Percentiles rank a stretch among this genome's conserved stretches.
Evolutionary conservation across 2,797 vertebrate genomes (phyloP).

Genomic region (Acrossocheilus wenchowensis): DNA sequence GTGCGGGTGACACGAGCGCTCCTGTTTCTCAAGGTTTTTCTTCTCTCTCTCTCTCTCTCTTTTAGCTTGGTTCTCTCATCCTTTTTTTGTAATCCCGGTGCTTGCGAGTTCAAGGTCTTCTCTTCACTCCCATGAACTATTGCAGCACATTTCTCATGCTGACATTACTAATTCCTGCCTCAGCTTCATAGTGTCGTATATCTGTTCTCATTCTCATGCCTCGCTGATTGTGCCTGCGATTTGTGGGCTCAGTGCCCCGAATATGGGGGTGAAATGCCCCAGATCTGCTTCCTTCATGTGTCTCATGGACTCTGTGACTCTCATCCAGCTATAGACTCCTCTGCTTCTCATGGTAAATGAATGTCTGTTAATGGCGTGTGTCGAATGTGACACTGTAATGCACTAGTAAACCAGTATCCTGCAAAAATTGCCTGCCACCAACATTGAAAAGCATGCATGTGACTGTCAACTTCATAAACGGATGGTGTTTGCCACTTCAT

Average conservation of each 20-base stretch:
- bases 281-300: slow-evolving; percentile 23
- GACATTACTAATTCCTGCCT: slow-evolving; percentile 65
- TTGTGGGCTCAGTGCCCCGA: neutral
- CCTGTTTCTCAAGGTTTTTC: slow-evolving; percentile 83
- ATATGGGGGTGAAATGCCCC: slow-evolving; percentile 10
- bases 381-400: slow-evolving; percentile 34
- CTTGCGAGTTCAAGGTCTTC: slow-evolving; percentile 76
- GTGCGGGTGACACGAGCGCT: slow-evolving; percentile 79
- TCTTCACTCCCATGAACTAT: slow-evolving; percentile 43
- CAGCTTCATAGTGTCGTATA: slow-evolving; percentile 67
- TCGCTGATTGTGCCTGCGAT: slow-evolving; percentile 24
- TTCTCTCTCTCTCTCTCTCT: slow-evolving; percentile 59
- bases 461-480: slow-evolving; percentile 24
- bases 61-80: slow-evolving; percentile 34
- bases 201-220: slow-evolving; percentile 43
- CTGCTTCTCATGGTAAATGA: slow-evolving; percentile 37
- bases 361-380: slow-evolving; percentile 31
- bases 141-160: slow-evolving; percentile 28
- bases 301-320: slow-evolving; percentile 12
- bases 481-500: slow-evolving; percentile 7
- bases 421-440: neutral
- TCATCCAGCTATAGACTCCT: slow-evolving; percentile 12
- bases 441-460: slow-evolving; percentile 36
- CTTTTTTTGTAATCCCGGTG: neutral
- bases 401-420: slow-evolving; percentile 29